Evolutionary conservation across 2,797 vertebrate genomes (phyloP).

Genomic region (Geotrypetes seraphini): DNA sequence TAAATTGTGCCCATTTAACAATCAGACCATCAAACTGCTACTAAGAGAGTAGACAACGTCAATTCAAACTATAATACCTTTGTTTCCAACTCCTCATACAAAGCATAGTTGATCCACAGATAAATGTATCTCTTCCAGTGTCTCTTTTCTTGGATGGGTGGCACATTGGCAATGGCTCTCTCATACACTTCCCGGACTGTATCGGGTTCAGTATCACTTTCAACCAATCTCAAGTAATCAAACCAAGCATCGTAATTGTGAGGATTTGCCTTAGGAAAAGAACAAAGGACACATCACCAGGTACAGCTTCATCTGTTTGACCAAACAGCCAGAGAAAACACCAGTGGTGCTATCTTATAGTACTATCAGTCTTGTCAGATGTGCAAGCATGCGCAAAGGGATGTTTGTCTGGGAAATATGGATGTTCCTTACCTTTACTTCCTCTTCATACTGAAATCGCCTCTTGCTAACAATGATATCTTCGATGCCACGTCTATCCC

Average conservation of each 20-base stretch:
- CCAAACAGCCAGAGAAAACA: too few relatives aligned
- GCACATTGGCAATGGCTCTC: conserved; percentile 85
- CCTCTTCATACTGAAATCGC: conserved; percentile 94
- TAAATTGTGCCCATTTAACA: too few relatives aligned
- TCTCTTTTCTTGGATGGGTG: conserved; percentile 87
- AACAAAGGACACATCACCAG: too few relatives aligned
- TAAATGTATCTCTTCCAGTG: conserved; percentile 97
- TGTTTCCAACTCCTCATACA: conserved; percentile 92
- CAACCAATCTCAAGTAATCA: conserved; percentile 88
- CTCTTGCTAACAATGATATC: conserved; percentile 95
- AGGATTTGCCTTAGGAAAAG: conserved; percentile 71
- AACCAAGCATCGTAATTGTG: conserved; percentile 98
- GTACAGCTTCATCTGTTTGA: too few relatives aligned
- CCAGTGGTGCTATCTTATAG: too few relatives aligned
- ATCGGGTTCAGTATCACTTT: conserved; percentile 79
- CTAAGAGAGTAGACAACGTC: too few relatives aligned
- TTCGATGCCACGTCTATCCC: conserved; percentile 88
- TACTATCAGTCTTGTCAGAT: too few relatives aligned
- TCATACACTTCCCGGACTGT: conserved; percentile 88
- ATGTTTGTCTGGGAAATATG: too few relatives aligned
- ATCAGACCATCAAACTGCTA: too few relatives aligned
- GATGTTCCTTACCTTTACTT: conserved; percentile 91
- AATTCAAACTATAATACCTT: too few relatives aligned
- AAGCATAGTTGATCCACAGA: conserved; percentile 90
- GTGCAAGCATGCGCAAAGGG: too few relatives aligned